A percentile compares a stretch with the other conserved stretches of the same genome.
Conservation (phyloP, 2,113 vertebrate species). For the Plecotus auritus region DNA sequence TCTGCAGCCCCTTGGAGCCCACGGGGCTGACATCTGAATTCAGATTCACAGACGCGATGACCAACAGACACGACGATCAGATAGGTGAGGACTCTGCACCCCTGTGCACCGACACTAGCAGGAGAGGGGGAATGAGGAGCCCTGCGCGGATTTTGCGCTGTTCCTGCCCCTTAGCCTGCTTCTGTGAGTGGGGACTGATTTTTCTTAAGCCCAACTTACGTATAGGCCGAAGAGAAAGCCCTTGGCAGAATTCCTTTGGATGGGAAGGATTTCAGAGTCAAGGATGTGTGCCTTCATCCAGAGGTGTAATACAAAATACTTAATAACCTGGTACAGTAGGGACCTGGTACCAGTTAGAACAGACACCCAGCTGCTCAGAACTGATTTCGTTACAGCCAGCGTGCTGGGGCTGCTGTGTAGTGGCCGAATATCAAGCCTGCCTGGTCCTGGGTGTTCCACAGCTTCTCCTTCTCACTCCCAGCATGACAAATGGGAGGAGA, state of each 20-base stretch:
- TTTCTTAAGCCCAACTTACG: neutral
- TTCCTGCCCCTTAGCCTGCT: neutral
- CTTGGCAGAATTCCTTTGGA: neutral
- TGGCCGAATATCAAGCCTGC: neutral
- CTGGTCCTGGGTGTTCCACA: neutral
- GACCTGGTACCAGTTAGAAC: neutral
- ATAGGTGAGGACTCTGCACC: neutral
- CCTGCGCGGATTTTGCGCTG: neutral
- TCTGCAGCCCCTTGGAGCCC: neutral
- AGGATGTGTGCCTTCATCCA: neutral
- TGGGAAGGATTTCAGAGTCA: neutral
- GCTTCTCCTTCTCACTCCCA: neutral
- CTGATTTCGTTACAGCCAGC: rapidly evolving
- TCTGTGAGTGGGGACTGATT: neutral
- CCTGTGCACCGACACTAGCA: neutral
- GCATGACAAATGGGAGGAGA: neutral
- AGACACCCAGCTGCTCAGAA: neutral
- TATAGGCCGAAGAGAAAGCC: neutral
- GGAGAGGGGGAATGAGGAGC: neutral
- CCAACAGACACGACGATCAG: neutral
- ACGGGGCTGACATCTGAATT: neutral
- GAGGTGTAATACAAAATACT: neutral
- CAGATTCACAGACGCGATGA: too few relatives aligned
- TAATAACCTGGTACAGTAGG: too few relatives aligned
- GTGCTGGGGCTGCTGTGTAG: rapidly evolving